These are phyloP conservation scores for Spilarctia lutea DNA, from an alignment of 2,888 invertebrate species.

Conservation along the genomic window DNA sequence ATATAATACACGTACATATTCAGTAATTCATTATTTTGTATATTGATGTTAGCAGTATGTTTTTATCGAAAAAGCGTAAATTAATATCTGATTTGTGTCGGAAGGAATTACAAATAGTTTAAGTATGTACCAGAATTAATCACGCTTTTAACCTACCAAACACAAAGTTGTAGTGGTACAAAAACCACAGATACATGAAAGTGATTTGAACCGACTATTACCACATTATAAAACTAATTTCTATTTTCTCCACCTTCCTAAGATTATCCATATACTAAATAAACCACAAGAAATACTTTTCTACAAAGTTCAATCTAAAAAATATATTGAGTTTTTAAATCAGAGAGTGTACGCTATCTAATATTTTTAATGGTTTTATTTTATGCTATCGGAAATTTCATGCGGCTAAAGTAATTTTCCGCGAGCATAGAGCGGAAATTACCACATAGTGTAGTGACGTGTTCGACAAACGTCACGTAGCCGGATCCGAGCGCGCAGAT, in stretches of 20 bases:
- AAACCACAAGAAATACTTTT: constrained; percentile 17
- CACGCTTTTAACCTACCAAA: neutral
- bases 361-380: constrained; percentile 76
- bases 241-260: neutral
- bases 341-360: constrained; percentile 56
- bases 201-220: neutral
- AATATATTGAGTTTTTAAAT: constrained; percentile 47
- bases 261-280: constrained; percentile 1
- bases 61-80: too few relatives aligned
- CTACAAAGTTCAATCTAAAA: constrained; percentile 32
- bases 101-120: neutral
- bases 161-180: neutral
- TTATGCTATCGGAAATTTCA: constrained; percentile 82
- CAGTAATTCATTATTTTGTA: too few relatives aligned
- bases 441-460: constrained; percentile 86
- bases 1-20: too few relatives aligned
- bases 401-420: constrained; percentile 86
- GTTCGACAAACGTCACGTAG: constrained; percentile 86
- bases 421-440: constrained; percentile 84
- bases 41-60: too few relatives aligned
- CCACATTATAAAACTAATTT: neutral
- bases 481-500: constrained; percentile 83
- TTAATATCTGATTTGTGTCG: too few relatives aligned
- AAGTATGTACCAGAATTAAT: too few relatives aligned
- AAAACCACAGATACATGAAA: neutral